A percentile compares a stretch with the other conserved stretches of the same genome.
Conservation (phyloP, 2,797 vertebrate genomes). For the Nannoperca australis region DNA sequence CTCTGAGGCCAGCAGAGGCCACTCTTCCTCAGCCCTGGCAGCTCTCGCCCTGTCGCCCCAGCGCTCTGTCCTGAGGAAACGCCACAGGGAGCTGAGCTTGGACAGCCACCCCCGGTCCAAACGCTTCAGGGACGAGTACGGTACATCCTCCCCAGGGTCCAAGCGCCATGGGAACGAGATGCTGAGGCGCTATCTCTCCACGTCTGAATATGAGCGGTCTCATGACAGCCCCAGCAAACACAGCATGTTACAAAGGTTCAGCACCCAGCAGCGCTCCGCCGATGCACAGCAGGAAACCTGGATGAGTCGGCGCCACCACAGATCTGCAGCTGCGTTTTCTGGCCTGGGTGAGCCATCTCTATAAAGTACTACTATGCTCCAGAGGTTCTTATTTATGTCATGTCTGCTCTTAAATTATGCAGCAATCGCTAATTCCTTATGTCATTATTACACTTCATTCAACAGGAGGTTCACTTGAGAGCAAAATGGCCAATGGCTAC, state of each 20-base stretch:
- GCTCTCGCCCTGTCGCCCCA: conserved; percentile 77
- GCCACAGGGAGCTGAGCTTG: conserved; percentile 62
- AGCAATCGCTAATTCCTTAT: not conserved
- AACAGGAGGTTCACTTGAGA: conserved; percentile 40
- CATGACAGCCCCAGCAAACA: conserved; percentile 30
- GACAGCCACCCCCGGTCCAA: conserved; percentile 66
- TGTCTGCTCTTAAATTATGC: not conserved
- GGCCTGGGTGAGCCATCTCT: conserved; percentile 51
- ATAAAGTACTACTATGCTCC: not conserved
- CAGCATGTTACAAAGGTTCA: conserved; percentile 29
- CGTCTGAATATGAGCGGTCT: not conserved
- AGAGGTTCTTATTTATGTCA: not conserved
- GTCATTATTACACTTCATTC: not conserved
- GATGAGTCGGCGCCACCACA: not conserved
- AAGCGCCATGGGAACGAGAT: conserved; percentile 43
- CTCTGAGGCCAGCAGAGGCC: conserved; percentile 11
- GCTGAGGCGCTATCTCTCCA: conserved; percentile 28
- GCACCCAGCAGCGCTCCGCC: conserved; percentile 4
- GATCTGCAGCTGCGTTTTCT: conserved; percentile 1
- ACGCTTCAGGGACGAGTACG: conserved; percentile 64
- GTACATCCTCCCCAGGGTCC: conserved; percentile 70
- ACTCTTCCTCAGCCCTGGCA: conserved; percentile 50
- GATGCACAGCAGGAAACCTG: conserved; percentile 24
- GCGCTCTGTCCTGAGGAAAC: conserved; percentile 74
- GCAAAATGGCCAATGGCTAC: not conserved